These are phyloP conservation scores for Lycia hirtaria DNA, from an alignment of 2,888 invertebrate genomes.

Conservation along the genomic window DNA sequence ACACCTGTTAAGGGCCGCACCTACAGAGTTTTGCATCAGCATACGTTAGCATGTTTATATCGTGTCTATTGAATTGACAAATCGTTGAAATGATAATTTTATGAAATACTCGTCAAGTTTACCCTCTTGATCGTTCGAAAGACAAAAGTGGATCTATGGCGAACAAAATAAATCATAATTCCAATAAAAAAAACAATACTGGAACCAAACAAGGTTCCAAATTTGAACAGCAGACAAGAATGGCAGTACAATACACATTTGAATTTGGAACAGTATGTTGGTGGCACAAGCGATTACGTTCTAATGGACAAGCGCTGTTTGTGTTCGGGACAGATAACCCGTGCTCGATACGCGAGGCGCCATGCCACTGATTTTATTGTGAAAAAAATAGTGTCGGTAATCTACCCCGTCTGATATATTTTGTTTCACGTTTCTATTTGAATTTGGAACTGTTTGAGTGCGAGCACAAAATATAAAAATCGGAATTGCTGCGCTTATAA, in stretches of 20 bases:
- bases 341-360: conserved; percentile 82
- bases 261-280: conserved; percentile 71
- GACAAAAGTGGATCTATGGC: neutral
- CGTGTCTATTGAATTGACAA: too few species aligned
- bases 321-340: conserved; percentile 78
- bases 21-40: too few species aligned
- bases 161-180: too few species aligned
- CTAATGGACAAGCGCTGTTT: conserved; percentile 85
- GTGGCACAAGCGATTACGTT: conserved; percentile 84
- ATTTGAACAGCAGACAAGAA: conserved; percentile 59
- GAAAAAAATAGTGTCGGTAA: conserved; percentile 60
- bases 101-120: too few species aligned
- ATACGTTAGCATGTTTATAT: too few species aligned
- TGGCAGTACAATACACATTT: conserved; percentile 60
- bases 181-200: conserved; percentile 7
- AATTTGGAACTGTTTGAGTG: conserved; percentile 12
- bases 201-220: conserved; percentile 59
- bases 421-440: conserved; percentile 41
- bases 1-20: too few species aligned
- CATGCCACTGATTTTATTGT: conserved; percentile 78
- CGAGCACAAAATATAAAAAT: neutral
- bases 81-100: too few species aligned
- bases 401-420: conserved; percentile 64
- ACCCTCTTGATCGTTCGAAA: neutral
- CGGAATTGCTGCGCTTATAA: too few species aligned